Conservation (phyloP, 2,888 invertebrate genomes). For the Latrodectus hesperus region DNA sequence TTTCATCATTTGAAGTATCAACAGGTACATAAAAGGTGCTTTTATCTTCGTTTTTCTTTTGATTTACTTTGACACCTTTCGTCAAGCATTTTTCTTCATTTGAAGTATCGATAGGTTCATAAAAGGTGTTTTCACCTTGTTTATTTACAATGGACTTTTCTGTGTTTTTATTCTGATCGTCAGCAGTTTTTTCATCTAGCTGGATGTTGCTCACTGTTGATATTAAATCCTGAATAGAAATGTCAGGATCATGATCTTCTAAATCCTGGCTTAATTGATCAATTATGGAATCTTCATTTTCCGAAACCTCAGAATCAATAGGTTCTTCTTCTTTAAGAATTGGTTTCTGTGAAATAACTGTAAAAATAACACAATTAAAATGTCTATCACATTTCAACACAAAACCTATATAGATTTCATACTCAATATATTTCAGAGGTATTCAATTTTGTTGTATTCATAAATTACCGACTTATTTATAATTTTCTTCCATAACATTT, state of each 20-base stretch:
- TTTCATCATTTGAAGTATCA: slow-evolving; percentile 1
- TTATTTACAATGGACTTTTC: too few relatives aligned
- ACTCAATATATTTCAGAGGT: too few relatives aligned
- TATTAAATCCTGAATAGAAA: slow-evolving; percentile 64
- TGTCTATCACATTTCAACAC: too few relatives aligned
- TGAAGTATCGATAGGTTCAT: neutral
- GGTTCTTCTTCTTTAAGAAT: slow-evolving; percentile 13
- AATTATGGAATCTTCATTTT: slow-evolving; percentile 44
- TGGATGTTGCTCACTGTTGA: slow-evolving; percentile 27
- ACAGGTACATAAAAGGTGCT: neutral
- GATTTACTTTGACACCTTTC: slow-evolving; percentile 17
- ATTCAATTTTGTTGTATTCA: too few relatives aligned
- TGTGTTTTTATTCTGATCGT: too few relatives aligned
- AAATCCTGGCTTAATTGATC: slow-evolving; percentile 20
- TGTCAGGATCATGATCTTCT: slow-evolving; percentile 68
- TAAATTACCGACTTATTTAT: too few relatives aligned
- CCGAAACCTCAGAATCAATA: slow-evolving; percentile 44
- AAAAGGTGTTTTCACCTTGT: neutral
- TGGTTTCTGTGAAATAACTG: slow-evolving; percentile 27
- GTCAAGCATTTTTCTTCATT: slow-evolving; percentile 7
- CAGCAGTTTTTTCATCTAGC: slow-evolving; percentile 8
- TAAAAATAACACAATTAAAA: neutral
- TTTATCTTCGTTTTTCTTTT: too few relatives aligned
- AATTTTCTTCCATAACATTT: too few relatives aligned
- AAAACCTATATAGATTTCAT: too few relatives aligned